Evolutionary conservation across 2,113 vertebrate genomes (phyloP).

Genomic region (Psilopsiagon aymara): DNA sequence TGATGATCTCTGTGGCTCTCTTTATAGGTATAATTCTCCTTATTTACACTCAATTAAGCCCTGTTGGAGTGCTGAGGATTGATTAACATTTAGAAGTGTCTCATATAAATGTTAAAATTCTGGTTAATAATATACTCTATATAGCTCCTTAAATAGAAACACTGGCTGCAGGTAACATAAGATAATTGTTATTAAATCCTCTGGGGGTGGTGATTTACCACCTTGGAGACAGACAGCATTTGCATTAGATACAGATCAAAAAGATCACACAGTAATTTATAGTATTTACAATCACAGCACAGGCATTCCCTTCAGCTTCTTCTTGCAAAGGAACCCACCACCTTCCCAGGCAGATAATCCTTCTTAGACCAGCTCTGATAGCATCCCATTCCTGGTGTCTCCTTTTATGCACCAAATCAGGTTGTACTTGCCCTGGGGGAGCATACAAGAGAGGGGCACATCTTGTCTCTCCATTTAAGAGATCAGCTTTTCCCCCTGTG

Average conservation of each 20-base stretch:
- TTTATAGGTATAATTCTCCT: background rate
- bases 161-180: background rate
- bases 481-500: fast-evolving
- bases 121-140: background rate
- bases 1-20: background rate
- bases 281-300: background rate
- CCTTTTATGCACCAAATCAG: background rate
- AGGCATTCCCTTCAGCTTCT: background rate
- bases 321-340: background rate
- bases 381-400: background rate
- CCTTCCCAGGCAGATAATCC: background rate
- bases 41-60: background rate
- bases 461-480: background rate
- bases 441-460: background rate
- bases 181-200: background rate
- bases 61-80: background rate
- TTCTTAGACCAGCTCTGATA: background rate
- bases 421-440: background rate
- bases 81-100: background rate
- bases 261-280: background rate
- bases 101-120: background rate
- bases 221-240: slow-evolving; percentile 18
- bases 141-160: background rate
- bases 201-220: background rate
- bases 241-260: slow-evolving; percentile 12